Evolutionary conservation across 2,797 vertebrate genomes (phyloP).

Genomic region (Mastacembelus armatus): DNA sequence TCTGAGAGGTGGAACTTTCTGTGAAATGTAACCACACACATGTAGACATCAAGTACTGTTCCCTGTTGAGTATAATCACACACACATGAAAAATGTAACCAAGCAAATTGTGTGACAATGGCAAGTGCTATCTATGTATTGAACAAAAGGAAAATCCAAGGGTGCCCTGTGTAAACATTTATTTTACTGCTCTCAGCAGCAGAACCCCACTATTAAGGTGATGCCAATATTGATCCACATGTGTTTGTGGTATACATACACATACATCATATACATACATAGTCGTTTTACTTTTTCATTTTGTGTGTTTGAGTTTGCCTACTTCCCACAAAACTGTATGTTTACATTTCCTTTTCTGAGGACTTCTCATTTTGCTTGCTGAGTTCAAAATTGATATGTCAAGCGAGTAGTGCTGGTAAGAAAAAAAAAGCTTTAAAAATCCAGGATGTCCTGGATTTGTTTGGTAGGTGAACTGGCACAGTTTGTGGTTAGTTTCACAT

Average conservation of each 20-base stretch:
- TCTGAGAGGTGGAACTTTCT: slow-evolving; percentile 31
- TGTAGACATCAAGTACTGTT: slow-evolving; percentile 59
- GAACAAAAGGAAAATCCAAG: slow-evolving; percentile 69
- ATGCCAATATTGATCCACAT: too few relatives aligned
- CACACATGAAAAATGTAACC: slow-evolving; percentile 65
- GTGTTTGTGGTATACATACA: too few relatives aligned
- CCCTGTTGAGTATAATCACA: slow-evolving; percentile 56
- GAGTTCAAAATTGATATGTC: too few relatives aligned
- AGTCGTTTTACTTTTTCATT: slow-evolving; percentile 49
- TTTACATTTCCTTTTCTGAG: too few relatives aligned
- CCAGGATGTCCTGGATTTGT: too few relatives aligned
- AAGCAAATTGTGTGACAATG: slow-evolving; percentile 55
- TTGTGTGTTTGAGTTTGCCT: too few relatives aligned
- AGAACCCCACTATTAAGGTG: slow-evolving; percentile 35
- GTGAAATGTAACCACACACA: slow-evolving; percentile 45
- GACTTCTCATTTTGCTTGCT: too few relatives aligned
- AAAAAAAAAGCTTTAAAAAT: too few relatives aligned
- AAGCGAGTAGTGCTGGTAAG: too few relatives aligned
- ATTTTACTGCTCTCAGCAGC: slow-evolving; percentile 29
- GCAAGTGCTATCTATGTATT: slow-evolving; percentile 55
- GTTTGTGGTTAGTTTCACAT: background rate
- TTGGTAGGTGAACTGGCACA: background rate
- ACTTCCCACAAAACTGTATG: too few relatives aligned
- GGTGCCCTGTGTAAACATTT: slow-evolving; percentile 35
- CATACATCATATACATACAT: too few relatives aligned